These are phyloP conservation scores for Diplosoma virens DNA, from an alignment of 23 tunicate species.

Conservation along the genomic window DNA sequence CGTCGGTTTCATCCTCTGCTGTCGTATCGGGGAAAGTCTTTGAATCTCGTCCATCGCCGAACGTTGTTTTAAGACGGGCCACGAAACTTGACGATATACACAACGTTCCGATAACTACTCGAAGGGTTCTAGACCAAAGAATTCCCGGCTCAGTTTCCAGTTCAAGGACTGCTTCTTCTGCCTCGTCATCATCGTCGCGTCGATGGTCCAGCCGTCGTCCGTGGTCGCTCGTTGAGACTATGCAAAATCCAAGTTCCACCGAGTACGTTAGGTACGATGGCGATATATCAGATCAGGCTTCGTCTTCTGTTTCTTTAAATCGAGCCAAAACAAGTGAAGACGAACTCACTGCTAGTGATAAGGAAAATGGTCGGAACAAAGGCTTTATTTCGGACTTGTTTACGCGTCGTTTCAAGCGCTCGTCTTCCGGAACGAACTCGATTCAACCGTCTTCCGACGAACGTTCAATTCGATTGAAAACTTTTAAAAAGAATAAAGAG, in stretches of 20 bases:
- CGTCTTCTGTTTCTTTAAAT: neutral
- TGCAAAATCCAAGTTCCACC: slow-evolving; percentile 14
- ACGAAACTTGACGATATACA: neutral
- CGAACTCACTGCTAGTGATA: neutral
- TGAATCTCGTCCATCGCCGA: too few species aligned
- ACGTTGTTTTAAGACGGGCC: slow-evolving; percentile 7
- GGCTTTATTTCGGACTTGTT: slow-evolving; percentile 23
- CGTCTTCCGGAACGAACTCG: neutral
- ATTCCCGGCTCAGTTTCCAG: slow-evolving; percentile 69
- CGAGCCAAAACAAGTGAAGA: neutral
- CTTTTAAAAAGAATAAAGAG: neutral
- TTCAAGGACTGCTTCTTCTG: slow-evolving; percentile 65
- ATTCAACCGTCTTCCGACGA: neutral
- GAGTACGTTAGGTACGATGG: slow-evolving; percentile 16
- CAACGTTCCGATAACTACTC: too few species aligned
- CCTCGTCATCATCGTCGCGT: slow-evolving; percentile 37
- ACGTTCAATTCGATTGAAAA: slow-evolving; percentile 3
- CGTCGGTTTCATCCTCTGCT: too few species aligned
- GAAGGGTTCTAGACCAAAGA: neutral
- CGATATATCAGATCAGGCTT: neutral
- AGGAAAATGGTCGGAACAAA: neutral
- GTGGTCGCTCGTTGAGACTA: slow-evolving; percentile 51
- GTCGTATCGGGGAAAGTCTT: too few species aligned
- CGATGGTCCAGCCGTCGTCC: slow-evolving; percentile 55
- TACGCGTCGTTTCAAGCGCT: slow-evolving; percentile 28